Conservation (phyloP, 2,888 invertebrate species). For the Chymomyza caudatula region DNA sequence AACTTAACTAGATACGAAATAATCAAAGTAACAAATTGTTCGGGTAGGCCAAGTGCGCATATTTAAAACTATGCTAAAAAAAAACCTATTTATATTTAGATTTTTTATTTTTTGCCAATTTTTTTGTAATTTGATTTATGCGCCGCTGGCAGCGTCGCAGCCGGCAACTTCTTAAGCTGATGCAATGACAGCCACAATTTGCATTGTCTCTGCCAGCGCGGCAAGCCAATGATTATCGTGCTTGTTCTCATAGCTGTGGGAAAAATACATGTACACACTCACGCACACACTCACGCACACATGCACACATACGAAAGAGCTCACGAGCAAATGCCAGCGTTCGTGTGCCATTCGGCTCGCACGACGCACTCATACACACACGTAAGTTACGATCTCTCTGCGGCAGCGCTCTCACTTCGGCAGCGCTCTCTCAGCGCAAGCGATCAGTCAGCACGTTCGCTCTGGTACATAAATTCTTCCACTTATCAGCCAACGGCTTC, state of each 20-base stretch:
- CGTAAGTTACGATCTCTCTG: not conserved
- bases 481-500: slow-evolving; percentile 52
- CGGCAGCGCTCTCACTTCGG: slow-evolving; percentile 6
- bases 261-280: too few species aligned
- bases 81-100: not conserved
- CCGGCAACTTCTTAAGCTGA: slow-evolving; percentile 53
- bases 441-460: not conserved
- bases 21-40: not conserved
- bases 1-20: not conserved
- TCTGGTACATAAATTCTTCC: slow-evolving; percentile 55
- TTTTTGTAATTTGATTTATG: slow-evolving; percentile 20
- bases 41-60: not conserved
- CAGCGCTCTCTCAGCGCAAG: slow-evolving; percentile 9
- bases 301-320: not conserved
- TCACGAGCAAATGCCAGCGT: not conserved
- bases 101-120: slow-evolving; percentile 1
- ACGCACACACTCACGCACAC: not conserved
- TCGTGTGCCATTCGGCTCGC: slow-evolving; percentile 7
- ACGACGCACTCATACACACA: not conserved
- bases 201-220: slow-evolving; percentile 36
- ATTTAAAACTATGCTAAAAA: not conserved
- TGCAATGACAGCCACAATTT: slow-evolving; percentile 60
- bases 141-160: slow-evolving; percentile 30
- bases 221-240: not conserved
- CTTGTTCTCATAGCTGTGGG: not conserved